phyloP scores from a whole-genome alignment of 92 coral and sea anemone genomes.

The Zoanthus solanderi region DNA sequence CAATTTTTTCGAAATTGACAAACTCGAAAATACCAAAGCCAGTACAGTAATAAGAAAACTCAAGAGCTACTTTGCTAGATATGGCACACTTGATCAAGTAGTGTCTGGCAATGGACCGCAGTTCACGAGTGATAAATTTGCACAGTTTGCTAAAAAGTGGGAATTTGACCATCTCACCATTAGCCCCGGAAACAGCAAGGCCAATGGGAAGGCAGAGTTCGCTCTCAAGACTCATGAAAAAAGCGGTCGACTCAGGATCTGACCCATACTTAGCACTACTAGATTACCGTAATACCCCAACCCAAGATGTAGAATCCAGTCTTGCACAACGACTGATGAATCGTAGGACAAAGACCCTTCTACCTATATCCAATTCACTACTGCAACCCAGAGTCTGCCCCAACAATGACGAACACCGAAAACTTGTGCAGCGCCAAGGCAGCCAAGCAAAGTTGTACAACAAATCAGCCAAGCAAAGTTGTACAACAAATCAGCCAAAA shows the following conservation, averaged over 20 bases:
- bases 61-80: background rate
- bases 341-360: conserved; percentile 48
- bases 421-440: conserved; percentile 8
- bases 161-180: conserved; percentile 39
- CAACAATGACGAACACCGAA: conserved; percentile 9
- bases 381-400: conserved; percentile 37
- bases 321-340: conserved; percentile 48
- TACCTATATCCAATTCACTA: conserved; percentile 39
- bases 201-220: conserved; percentile 52
- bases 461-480: conserved; percentile 14
- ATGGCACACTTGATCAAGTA: background rate
- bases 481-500: conserved; percentile 16
- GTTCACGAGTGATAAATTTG: background rate
- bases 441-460: conserved; percentile 11
- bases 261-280: conserved; percentile 52
- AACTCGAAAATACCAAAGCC: background rate
- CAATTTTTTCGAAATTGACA: background rate
- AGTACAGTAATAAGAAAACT: background rate
- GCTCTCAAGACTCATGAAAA: conserved; percentile 46
- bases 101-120: background rate
- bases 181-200: conserved; percentile 56
- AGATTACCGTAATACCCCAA: conserved; percentile 50
- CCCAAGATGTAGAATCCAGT: conserved; percentile 56
- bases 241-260: conserved; percentile 47
- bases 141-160: conserved; percentile 4